A percentile compares a stretch with the other conserved stretches of the same genome.
These are phyloP conservation scores for Psettodes erumei DNA, from an alignment of 2,113 vertebrate genomes.

Conservation along the genomic window DNA sequence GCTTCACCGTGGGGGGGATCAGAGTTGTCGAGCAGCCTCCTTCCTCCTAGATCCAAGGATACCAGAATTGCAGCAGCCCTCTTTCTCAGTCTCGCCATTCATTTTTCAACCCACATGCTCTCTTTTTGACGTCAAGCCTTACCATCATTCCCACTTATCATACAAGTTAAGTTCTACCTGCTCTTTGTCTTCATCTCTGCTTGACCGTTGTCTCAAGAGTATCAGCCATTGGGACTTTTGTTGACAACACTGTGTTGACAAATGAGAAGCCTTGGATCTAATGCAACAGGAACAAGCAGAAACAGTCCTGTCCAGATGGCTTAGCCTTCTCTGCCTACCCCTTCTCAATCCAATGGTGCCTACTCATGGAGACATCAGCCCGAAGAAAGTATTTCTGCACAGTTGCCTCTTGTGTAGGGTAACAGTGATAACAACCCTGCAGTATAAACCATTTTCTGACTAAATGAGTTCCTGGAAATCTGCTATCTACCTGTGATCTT, in stretches of 20 bases:
- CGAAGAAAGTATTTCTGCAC: slow-evolving; percentile 61
- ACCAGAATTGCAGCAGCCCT: not conserved
- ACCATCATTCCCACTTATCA: not conserved
- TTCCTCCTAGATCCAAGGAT: not conserved
- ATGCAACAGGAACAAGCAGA: slow-evolving; percentile 25
- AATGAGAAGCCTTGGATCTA: slow-evolving; percentile 39
- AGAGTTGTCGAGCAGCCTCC: not conserved
- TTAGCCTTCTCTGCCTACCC: slow-evolving; percentile 56
- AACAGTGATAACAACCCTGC: slow-evolving; percentile 30
- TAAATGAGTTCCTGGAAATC: slow-evolving; percentile 20
- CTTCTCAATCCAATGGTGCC: slow-evolving; percentile 69
- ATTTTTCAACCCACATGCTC: slow-evolving; percentile 15
- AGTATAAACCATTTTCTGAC: slow-evolving; percentile 10
- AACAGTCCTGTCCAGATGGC: slow-evolving; percentile 17
- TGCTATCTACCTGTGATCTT: not conserved
- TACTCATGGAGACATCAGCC: slow-evolving; percentile 60
- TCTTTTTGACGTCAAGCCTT: slow-evolving; percentile 12
- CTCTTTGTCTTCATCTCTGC: slow-evolving; percentile 29
- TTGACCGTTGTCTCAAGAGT: slow-evolving; percentile 35
- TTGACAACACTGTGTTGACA: slow-evolving; percentile 12
- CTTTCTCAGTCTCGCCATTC: not conserved
- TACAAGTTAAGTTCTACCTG: slow-evolving; percentile 2
- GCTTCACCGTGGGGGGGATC: not conserved
- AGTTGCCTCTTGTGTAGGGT: slow-evolving; percentile 45
- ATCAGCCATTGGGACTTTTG: slow-evolving; percentile 18